Evolutionary conservation across 2,888 invertebrate species (phyloP), one percentile per base, ranked within the genome.

Genomic region (Calameuta pallipes): DNA sequence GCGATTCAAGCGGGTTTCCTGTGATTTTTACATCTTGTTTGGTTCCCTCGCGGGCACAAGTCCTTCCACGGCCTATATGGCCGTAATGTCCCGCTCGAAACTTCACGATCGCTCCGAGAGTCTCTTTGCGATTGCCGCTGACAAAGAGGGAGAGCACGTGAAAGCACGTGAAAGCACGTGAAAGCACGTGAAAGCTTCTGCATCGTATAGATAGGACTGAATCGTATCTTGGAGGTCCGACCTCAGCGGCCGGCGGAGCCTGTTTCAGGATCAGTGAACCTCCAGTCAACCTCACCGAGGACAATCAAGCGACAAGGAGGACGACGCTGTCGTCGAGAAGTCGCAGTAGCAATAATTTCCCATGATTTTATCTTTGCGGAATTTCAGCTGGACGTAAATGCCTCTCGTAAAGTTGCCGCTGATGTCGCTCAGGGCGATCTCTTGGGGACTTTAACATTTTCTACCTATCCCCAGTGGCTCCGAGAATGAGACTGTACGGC

Each of bases 11-110:
- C 84, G 85, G 83, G 78, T 81, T 82, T 82, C 78, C 83, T 83
- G 83, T 83, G 85, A 88, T 88, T 88, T 88, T 88, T 88, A 88
- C 88, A 88, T 88, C 87, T 88, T 87, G 84, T 87, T 88, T 87
- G 85, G 83, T 87, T 86, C 85, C 82, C 78, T 79, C 76, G 76
- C 74, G 74, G 31, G 31, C 31, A 71, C 31, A 71, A 23, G 71
- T 34, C 71, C 31, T 71, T 71, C 71, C 33, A 33, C 33, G 31
- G 31, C 71, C 71, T 71, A 34, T 71, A 71, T 34, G 71, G 71
- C 31, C 1, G 74, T 74, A 12, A 33, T 9, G 30, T 34, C 36
- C 36, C 68, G 4, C 36, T 31, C 75, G 12, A 74, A 68, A 30
- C 30, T 37, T 75, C 33, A 13, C 41, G 75, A 30, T 37, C 37